phyloP scores from a whole-genome alignment of 2,888 invertebrate genomes.

The Chrysodeixis includens region DNA sequence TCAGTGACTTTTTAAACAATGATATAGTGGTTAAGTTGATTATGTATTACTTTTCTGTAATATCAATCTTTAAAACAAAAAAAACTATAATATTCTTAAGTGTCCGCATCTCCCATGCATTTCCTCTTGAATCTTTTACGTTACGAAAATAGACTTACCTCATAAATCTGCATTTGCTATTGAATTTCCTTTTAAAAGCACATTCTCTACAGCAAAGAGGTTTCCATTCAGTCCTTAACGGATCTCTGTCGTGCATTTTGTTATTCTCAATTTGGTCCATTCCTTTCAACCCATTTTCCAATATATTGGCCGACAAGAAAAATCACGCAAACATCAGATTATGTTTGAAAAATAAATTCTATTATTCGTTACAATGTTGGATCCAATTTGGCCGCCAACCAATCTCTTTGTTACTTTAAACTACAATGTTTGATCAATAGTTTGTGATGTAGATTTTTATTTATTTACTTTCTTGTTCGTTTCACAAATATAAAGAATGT shows the following conservation, averaged over 20 bases:
- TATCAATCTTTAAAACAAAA: too few species aligned
- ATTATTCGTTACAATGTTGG: slow-evolving; percentile 8
- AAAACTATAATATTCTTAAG: too few species aligned
- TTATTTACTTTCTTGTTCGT: neutral
- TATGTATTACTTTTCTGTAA: too few species aligned
- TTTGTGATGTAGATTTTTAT: neutral
- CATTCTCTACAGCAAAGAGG: neutral
- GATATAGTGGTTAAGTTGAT: too few species aligned
- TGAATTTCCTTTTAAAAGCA: neutral
- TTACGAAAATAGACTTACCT: too few species aligned
- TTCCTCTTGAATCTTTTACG: too few species aligned
- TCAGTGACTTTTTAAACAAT: too few species aligned
- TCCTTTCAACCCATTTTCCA: neutral
- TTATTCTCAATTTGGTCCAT: neutral
- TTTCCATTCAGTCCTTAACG: neutral
- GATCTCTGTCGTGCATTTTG: neutral
- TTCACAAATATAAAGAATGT: neutral
- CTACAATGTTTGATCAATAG: slow-evolving; percentile 5
- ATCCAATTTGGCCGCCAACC: slow-evolving; percentile 32
- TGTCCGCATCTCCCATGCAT: too few species aligned
- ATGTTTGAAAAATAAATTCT: neutral
- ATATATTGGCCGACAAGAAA: neutral
- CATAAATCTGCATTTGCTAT: neutral
- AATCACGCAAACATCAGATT: slow-evolving; percentile 13
- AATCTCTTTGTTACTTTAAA: slow-evolving; percentile 19